Evolutionary conservation across 2,888 invertebrate genomes (phyloP).

Genomic region (Perdita meconis): DNA sequence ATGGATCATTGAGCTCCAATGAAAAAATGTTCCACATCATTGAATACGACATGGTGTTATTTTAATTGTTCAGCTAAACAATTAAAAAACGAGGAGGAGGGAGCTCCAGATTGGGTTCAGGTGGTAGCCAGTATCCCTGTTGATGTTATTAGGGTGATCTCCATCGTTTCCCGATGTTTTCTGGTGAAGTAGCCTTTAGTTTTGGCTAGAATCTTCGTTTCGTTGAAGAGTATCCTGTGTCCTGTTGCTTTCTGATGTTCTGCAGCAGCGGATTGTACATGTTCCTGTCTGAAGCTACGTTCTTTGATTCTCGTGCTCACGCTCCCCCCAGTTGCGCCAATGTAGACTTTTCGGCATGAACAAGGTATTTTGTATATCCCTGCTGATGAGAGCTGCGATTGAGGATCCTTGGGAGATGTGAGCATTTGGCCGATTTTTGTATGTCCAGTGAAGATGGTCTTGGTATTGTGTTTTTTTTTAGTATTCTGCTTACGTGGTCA

Average conservation of each 20-base stretch:
- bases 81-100: not conserved
- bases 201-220: not conserved
- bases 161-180: not conserved
- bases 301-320: conserved; percentile 8
- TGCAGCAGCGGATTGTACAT: not conserved
- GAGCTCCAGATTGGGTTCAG: not conserved
- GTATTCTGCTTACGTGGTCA: not conserved
- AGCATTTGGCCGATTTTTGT: not conserved
- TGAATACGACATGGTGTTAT: not conserved
- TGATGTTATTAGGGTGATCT: conserved; percentile 3
- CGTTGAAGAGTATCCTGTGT: not conserved
- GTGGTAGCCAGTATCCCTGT: not conserved
- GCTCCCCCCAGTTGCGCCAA: conserved; percentile 14
- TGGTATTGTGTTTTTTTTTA: not conserved
- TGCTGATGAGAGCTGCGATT: not conserved
- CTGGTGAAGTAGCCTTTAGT: not conserved
- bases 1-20: too few relatives aligned
- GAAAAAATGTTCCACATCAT: not conserved
- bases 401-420: not conserved
- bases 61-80: not conserved
- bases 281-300: not conserved
- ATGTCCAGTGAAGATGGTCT: not conserved
- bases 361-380: not conserved
- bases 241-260: conserved; percentile 1
- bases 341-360: conserved; percentile 12